Conservation (phyloP, 2,888 invertebrate species). For the Malthinus seriepunctatus region DNA sequence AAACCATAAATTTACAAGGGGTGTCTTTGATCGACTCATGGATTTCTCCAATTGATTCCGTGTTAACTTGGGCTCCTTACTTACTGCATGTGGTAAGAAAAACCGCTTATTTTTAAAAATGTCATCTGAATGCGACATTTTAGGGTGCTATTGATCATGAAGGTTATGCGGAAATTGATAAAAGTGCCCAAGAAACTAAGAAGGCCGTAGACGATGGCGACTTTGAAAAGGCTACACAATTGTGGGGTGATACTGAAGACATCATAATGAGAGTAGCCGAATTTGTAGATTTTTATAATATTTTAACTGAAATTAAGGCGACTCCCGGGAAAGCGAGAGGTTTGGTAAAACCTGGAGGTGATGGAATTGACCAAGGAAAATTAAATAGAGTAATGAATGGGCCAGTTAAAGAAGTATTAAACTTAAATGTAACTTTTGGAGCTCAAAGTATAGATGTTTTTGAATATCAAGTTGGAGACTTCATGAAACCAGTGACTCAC, state of each 20-base stretch:
- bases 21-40: slow-evolving; percentile 87
- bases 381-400: slow-evolving; percentile 70
- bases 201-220: slow-evolving; percentile 57
- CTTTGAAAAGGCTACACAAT: slow-evolving; percentile 36
- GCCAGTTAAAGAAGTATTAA: slow-evolving; percentile 66
- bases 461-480: slow-evolving; percentile 63
- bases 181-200: slow-evolving; percentile 61
- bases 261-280: slow-evolving; percentile 65
- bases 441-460: slow-evolving; percentile 66
- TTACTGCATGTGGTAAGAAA: slow-evolving; percentile 68
- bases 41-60: slow-evolving; percentile 86
- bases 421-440: slow-evolving; percentile 72
- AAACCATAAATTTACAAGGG: slow-evolving; percentile 70
- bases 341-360: slow-evolving; percentile 19
- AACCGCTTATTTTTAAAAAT: not conserved
- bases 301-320: slow-evolving; percentile 62
- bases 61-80: slow-evolving; percentile 81
- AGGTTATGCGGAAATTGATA: slow-evolving; percentile 65
- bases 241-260: slow-evolving; percentile 67
- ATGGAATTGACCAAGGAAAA: slow-evolving; percentile 38
- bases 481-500: slow-evolving; percentile 78
- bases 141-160: slow-evolving; percentile 69
- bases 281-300: slow-evolving; percentile 83
- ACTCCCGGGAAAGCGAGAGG: slow-evolving; percentile 13
- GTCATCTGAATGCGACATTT: slow-evolving; percentile 1